Evolutionary conservation across 1,140 invertebrate species (phyloP), one percentile per base, ranked within the genome.

Genomic region (Helicoverpa zea): DNA sequence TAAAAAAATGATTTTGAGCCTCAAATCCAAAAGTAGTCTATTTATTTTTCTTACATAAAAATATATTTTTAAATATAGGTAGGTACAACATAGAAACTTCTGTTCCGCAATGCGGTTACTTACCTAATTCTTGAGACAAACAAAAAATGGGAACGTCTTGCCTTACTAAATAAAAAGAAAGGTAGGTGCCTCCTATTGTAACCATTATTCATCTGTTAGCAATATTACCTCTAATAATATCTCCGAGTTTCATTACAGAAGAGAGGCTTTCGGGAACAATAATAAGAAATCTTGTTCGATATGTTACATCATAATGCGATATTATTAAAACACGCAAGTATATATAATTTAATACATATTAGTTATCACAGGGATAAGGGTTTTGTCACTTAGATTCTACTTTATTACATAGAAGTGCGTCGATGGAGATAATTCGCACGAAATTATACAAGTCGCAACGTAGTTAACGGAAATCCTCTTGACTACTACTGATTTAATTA

Each of bases 361-460:
- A 54, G 70, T 56, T 73, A 73, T 73, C 70, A 73, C 70, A 73
- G 70, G 70, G 70, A 73, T 73, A 73, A 56, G 23, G 70, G 70
- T 54, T 54, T 43, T 58, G 9, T 56, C 30, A 56, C 68, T 72
- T 73, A 73, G 11, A 30, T 51, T 70, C 70, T 73, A 73, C 29
- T 73, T 56, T 66, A 66, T 66, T n/a, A 43, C 35, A 43, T 43
- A 43, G 9, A 43, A 43, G 9, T 43, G 9, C 35, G 5, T 43
- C 9, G 5, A 43, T 43, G 35, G 35, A 43, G 35, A 43, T 43
- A 43, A 9, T 43, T 43, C 35, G 35, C 35, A 43, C 35, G 35
- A 43, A 43, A 43, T 43, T 43, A 43, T 43, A 23, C 23, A 23
- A 23, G 23, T 23, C 23, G 23, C 23, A 23, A 23, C 23, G 23